Conservation (phyloP, 2,113 vertebrate species). For the Sander vitreus region DNA sequence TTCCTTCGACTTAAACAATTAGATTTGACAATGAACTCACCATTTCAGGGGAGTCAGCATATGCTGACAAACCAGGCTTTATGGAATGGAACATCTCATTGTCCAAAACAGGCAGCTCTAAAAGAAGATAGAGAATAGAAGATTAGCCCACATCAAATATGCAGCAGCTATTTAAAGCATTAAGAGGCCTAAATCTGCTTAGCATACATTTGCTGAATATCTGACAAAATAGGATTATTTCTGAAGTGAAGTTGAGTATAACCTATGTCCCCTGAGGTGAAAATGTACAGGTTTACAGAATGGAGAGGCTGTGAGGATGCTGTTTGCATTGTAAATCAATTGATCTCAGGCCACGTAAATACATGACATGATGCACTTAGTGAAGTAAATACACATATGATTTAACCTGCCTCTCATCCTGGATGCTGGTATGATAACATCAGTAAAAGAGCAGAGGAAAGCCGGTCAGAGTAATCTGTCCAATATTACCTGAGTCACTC, state of each 20-base stretch:
- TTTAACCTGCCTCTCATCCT: neutral
- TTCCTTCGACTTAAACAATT: constrained; percentile 41
- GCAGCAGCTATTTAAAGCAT: constrained; percentile 45
- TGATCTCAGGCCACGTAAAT: neutral
- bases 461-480: neutral
- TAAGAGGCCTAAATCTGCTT: constrained; percentile 45
- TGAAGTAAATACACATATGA: neutral
- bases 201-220: constrained; percentile 34
- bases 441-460: neutral
- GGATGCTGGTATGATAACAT: neutral
- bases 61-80: constrained; percentile 96
- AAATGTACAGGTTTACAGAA: constrained; percentile 9
- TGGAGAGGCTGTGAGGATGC: neutral
- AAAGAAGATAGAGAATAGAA: constrained; percentile 31
- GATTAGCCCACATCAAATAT: constrained; percentile 49
- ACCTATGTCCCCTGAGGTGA: neutral
- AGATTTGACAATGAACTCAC: constrained; percentile 81
- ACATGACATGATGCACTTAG: neutral
- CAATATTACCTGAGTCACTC: constrained; percentile 84
- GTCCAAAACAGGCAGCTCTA: constrained; percentile 88
- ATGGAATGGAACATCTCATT: constrained; percentile 95
- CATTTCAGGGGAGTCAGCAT: constrained; percentile 90
- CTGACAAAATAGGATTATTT: constrained; percentile 51
- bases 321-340: constrained; percentile 4
- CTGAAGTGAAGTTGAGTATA: constrained; percentile 6